Evolutionary conservation across 2,113 vertebrate genomes (phyloP).

Genomic region (Ondatra zibethicus): DNA sequence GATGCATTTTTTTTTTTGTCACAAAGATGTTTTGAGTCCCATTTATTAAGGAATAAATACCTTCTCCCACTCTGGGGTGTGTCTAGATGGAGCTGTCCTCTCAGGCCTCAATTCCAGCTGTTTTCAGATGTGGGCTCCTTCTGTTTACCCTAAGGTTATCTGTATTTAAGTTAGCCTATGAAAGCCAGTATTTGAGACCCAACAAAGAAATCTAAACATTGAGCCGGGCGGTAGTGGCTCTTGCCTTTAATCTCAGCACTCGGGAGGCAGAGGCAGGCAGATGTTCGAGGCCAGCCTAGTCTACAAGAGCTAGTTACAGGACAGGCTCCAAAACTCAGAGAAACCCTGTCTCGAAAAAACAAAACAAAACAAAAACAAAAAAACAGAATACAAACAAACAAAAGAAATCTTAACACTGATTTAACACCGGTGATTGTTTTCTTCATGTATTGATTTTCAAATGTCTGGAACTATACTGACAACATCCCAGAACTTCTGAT

Average conservation of each 20-base stretch:
- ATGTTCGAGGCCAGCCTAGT: no score
- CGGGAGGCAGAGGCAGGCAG: no score
- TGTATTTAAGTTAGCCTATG: not conserved
- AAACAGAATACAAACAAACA: no score
- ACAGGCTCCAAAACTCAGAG: no score
- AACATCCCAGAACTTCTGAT: not conserved
- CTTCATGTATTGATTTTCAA: not conserved
- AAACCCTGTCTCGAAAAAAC: no score
- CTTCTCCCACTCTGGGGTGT: not conserved
- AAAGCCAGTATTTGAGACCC: not conserved
- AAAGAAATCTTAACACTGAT: conserved; percentile 25
- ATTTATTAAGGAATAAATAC: not conserved
- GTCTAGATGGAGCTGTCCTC: not conserved
- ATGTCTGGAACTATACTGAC: not conserved
- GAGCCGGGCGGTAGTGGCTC: not conserved
- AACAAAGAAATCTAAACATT: conserved; percentile 28
- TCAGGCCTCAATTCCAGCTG: not conserved
- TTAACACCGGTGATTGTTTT: not conserved
- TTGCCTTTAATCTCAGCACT: no score
- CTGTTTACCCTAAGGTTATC: not conserved
- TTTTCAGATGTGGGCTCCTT: not conserved
- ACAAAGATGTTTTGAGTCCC: not conserved
- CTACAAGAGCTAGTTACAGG: no score
- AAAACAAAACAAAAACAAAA: no score
- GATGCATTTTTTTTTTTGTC: not conserved